Base-by-base conservation (phyloP, 30 jellyfish, hydroid and myxozoan species). In the Aurelia coerulea region DNA sequence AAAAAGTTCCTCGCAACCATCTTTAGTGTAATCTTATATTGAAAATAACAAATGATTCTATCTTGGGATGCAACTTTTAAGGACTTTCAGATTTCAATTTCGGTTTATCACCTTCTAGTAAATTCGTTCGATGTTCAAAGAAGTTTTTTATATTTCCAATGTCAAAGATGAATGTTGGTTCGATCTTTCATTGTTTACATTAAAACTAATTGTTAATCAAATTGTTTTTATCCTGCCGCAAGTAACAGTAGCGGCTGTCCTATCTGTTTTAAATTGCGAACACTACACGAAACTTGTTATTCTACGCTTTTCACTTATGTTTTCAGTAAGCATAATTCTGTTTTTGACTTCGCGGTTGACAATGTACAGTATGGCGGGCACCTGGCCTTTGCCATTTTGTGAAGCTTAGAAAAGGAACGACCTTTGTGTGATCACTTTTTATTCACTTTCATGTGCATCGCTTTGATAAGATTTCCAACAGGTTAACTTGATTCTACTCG, bases 351-450 rank as follows among this genome's bases (percentile, higher is more conserved):
- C 52, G 76, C 54, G 87, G 76, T 76, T 58, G 11, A 56, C 19
- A 17, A n/a, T 23, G 59, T 52, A 78, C 87, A 58, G 76, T 76
- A 11, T 76, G 87, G 87, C 62, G 33, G 76, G 76, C 87, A 76
- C 87, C 87, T 76, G 87, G 87, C 62, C 63, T 60, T 15, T 54
- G 87, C 62, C 39, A 23, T 53, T 59, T 76, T 12, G 62, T 23
- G 80, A 70, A 35, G 37, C 16, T 10, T 51, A 29, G 37, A 42
- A 29, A 17, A 32, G 0, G 62, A 65, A n/a, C 63, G n/a, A 33
- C 62, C 56, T 29, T 23, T 17, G 56, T 17, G 33, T 60, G 35
- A 32, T 72, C 65, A 33, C 65, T 42, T 34, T 42, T 42, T 23
- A 32, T 42, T 42, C 49, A 72, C 35, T 35, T 19, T 15, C 1